Base-by-base conservation (phyloP, 2,888 invertebrate genomes). In the Selenia dentaria region DNA sequence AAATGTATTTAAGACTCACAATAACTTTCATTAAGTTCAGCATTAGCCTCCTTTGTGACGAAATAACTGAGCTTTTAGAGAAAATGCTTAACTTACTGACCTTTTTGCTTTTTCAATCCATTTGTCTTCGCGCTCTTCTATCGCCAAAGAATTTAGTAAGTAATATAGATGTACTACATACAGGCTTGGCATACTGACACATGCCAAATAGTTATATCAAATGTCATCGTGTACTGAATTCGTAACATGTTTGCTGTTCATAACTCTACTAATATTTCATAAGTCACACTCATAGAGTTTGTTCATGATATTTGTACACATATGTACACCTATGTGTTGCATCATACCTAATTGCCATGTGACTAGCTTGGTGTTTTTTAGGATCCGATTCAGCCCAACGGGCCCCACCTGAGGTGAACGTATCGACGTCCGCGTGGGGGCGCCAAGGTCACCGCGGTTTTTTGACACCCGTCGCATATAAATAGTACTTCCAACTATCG, bases 391-490 rank as follows among this genome's bases (percentile, higher is more conserved):
- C 54, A 65, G 64, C 79, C 81, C 75, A 73, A 63, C 76, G 79
- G 85, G 85, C 86, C 87, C 76, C 84, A 82, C 80, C 83, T 79
- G 85, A 89, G 89, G 89, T 89, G 88, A 89, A 89, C 71, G 89
- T 81, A 84, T 80, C 63, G 58, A 68, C 76, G 84, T 69, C 83
- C 86, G 85, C 78, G 87, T 79, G 87, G 86, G 83, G 87, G 87
- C 86, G 80, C 67, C 89, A 90, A 90, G 89, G 89, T 87, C 89
- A 78, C 71, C 62, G 72, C 74, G 78, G 89, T 86, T 89, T 88
- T 89, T 90, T 90, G 88, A 89, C 88, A 88, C 87, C 51, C 49
- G 76, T 78, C 79, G 72, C 66, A 74, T 77, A 81, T 80, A 85
- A 85, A 83, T 85, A 86, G 80, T 77, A 66, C 74, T 75, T 72